Evolutionary conservation across 1,140 invertebrate genomes (phyloP), one percentile per base, ranked within the genome.

Genomic region (Drosophila melanica): DNA sequence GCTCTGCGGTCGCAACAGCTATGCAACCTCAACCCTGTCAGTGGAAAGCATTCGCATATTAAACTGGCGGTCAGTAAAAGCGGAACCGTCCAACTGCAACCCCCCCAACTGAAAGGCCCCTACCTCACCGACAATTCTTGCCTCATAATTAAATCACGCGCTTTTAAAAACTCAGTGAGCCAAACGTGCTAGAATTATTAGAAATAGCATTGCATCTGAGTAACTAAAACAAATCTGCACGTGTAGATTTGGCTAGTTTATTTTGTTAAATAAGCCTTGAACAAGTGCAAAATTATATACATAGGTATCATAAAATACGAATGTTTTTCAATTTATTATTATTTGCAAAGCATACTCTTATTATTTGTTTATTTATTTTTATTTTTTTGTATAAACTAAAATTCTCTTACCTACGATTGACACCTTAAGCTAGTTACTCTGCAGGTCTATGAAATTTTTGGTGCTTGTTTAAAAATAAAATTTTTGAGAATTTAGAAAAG

Each of bases 71-170:
- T 33, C 35, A 41, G 53, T 12, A 9, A 58, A 30, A 51, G 47
- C 23, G 47, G 10, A 39, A 10, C 37, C 23, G 18, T 39, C 16
- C 10, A 39, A 20, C 53, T 16, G 42, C 41, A 12, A 37, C 16
- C 9, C 37, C 6, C 45, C 4, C 20, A 44, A 27, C 39, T 12
- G 45, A 10, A 18, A 42, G 18, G 11, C 54, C 20, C 55, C 14
- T 45, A 16, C 16, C 12, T 10, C 41, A 50, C 16, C 44, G n/a
- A 35, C 39, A 37, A 53, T 48, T 39, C 42, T 55, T 58, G 14
- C 30, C 53, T 35, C 59, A 79, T 81, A 69, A 81, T 81, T 69
- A 68, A 79, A 81, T 81, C 67, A 79, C 59, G 63, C 41, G 37
- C 53, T 41, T 10, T 68, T 65, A 14, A 54, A 68, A 71, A 54